phyloP scores from a whole-genome alignment of 92 coral and sea anemone genomes.

The Plumapathes pennacea region DNA sequence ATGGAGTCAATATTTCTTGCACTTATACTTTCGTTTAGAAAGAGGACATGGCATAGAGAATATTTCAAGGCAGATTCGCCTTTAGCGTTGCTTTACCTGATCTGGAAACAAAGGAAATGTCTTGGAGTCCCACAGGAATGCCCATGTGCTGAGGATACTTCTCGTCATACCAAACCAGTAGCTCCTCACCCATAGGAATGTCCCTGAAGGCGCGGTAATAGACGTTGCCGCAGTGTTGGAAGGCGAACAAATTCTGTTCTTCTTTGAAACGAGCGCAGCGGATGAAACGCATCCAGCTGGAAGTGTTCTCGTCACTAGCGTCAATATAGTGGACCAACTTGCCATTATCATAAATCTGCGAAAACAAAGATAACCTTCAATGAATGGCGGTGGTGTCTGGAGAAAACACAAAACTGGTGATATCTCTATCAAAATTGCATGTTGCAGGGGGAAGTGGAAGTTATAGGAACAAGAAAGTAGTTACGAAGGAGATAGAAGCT shows the following conservation, averaged over 20 bases:
- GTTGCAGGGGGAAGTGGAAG: too few species aligned
- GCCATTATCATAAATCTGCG: conserved; percentile 48
- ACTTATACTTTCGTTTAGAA: too few species aligned
- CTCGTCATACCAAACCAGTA: conserved; percentile 77
- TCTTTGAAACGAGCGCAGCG: conserved; percentile 63
- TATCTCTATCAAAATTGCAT: too few species aligned
- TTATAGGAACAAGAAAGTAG: too few species aligned
- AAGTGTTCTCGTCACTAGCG: conserved; percentile 50
- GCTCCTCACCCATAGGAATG: conserved; percentile 59
- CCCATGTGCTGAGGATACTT: conserved; percentile 61
- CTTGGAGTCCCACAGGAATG: conserved; percentile 37
- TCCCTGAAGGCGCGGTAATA: conserved; percentile 63
- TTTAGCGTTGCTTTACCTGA: too few species aligned
- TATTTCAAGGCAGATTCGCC: too few species aligned
- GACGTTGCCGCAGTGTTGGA: conserved; percentile 55
- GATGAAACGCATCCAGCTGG: conserved; percentile 80
- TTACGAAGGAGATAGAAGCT: too few species aligned
- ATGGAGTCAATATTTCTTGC: too few species aligned
- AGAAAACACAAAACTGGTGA: conserved; percentile 3
- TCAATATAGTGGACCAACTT: conserved; percentile 52
- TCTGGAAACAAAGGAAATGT: not conserved
- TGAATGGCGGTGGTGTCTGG: not conserved
- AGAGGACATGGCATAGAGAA: too few species aligned
- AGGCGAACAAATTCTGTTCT: conserved; percentile 69
- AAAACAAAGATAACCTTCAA: not conserved